These are phyloP conservation scores for Drosophila orena DNA, from an alignment of 1,140 invertebrate genomes.

Conservation along the genomic window DNA sequence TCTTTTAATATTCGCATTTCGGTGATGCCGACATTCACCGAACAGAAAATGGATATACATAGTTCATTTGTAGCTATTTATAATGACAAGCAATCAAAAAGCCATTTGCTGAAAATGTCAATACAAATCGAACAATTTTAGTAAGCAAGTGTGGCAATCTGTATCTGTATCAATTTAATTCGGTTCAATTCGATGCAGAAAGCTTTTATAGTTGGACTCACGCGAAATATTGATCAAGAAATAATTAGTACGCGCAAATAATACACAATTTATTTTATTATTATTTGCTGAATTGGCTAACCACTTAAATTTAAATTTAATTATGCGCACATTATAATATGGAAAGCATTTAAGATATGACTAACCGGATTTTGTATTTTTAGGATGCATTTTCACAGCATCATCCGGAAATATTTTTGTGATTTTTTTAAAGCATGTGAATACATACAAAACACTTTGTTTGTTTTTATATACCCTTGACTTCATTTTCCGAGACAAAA, in stretches of 20 bases:
- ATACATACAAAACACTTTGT: background rate
- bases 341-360: background rate
- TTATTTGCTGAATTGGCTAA: background rate
- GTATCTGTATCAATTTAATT: conserved; percentile 30
- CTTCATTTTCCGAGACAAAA: conserved; percentile 33
- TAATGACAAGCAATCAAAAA: conserved; percentile 40
- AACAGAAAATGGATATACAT: conserved; percentile 12
- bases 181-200: conserved; percentile 11
- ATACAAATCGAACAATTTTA: conserved; percentile 17
- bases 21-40: background rate
- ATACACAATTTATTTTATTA: background rate
- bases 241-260: background rate
- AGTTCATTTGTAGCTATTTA: conserved; percentile 19
- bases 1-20: background rate
- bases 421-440: background rate
- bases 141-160: conserved; percentile 14
- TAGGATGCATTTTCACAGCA: background rate
- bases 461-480: background rate
- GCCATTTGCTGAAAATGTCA: conserved; percentile 34
- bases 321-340: background rate
- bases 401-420: background rate
- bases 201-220: background rate
- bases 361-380: background rate
- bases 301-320: conserved; percentile 3
- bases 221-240: conserved; percentile 18